Conservation (phyloP, 92 coral and sea anemone species). For the Paragorgia papillata region DNA sequence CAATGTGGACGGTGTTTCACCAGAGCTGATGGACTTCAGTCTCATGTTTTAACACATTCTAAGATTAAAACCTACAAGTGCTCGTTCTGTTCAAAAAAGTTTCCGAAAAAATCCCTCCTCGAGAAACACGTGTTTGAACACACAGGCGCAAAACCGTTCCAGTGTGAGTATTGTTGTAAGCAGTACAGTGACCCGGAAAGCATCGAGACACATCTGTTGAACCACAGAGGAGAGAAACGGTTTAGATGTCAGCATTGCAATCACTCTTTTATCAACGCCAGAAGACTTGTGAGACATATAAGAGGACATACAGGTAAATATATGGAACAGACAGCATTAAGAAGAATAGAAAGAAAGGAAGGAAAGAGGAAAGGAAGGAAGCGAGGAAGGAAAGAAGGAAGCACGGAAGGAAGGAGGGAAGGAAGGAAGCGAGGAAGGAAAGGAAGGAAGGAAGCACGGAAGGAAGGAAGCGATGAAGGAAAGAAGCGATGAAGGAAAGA, state of each 20-base stretch:
- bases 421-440: constrained; percentile 20
- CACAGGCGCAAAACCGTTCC: constrained; percentile 91
- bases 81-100: constrained; percentile 74
- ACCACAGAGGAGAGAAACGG: constrained; percentile 74
- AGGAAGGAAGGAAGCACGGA: neutral
- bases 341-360: neutral
- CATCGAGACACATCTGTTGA: constrained; percentile 84
- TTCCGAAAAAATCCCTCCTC: constrained; percentile 74
- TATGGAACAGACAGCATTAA: neutral
- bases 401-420: neutral
- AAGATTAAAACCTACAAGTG: constrained; percentile 82
- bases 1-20: constrained; percentile 67
- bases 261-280: constrained; percentile 85
- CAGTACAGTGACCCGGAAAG: constrained; percentile 87
- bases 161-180: constrained; percentile 89
- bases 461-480: constrained; percentile 7
- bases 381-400: neutral
- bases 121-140: constrained; percentile 87
- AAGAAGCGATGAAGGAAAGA: neutral
- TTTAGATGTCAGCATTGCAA: constrained; percentile 91
- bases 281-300: constrained; percentile 87
- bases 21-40: constrained; percentile 94
- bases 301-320: constrained; percentile 80
- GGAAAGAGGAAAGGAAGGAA: constrained; percentile 1
- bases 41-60: constrained; percentile 89